Evolutionary conservation across 2,888 invertebrate genomes (phyloP).

Genomic region (Platycheirus albimanus): DNA sequence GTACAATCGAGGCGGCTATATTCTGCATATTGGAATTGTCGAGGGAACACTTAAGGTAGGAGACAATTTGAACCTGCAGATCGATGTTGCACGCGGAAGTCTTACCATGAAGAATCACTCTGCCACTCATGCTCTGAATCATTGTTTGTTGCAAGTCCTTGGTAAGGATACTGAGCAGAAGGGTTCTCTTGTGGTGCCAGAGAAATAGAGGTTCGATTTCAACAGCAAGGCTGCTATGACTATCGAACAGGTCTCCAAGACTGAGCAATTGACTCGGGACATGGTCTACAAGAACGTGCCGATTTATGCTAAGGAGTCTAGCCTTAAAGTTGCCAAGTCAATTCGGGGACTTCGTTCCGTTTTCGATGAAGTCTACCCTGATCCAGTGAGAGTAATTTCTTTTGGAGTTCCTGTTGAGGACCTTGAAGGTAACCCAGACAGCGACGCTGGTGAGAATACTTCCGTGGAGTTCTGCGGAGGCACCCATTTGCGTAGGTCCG

Average conservation of each 20-base stretch:
- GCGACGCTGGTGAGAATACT: conserved; percentile 90
- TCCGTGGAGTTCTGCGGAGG: conserved; percentile 99
- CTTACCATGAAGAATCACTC: conserved; percentile 99
- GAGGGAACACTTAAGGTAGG: conserved; percentile 93
- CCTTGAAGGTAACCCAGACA: conserved; percentile 92
- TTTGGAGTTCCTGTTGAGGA: conserved; percentile 96
- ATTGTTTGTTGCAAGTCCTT: conserved; percentile 94
- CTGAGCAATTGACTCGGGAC: conserved; percentile 91
- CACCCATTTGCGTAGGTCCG: conserved; percentile 95
- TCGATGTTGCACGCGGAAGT: conserved; percentile 93
- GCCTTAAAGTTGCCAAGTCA: conserved; percentile 92
- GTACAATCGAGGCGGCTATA: conserved; percentile 97
- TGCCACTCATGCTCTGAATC: conserved; percentile 98
- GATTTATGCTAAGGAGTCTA: conserved; percentile 94
- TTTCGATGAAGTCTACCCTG: conserved; percentile 99
- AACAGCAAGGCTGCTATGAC: conserved; percentile 97
- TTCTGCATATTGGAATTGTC: conserved; percentile 95
- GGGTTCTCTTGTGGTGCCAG: conserved; percentile 98
- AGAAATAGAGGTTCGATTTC: conserved; percentile 98
- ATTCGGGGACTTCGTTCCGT: conserved; percentile 97
- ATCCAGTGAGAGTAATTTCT: conserved; percentile 96
- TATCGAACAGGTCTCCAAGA: conserved; percentile 91
- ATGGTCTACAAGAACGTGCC: conserved; percentile 89
- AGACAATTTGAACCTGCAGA: conserved; percentile 90
- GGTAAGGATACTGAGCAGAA: conserved; percentile 96